A percentile compares a stretch with the other conserved stretches of the same genome.
phyloP scores from a whole-genome alignment of 2,888 invertebrate species.

The Pandemis corylana region DNA sequence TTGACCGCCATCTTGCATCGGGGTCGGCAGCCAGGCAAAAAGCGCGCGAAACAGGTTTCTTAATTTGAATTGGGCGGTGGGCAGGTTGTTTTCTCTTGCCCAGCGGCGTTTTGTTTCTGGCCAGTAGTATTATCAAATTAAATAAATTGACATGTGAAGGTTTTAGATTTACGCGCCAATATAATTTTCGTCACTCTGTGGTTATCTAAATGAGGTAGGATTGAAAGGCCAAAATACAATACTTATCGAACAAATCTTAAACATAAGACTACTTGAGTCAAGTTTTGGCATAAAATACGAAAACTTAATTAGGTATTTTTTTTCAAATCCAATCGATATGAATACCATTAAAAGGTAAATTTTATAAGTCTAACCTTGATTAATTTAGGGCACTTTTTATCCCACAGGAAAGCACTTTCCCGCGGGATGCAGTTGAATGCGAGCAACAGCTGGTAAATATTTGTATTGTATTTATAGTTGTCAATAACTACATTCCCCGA shows the following conservation, averaged over 20 bases:
- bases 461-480: constrained; percentile 23
- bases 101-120: constrained; percentile 49
- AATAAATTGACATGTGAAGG: constrained; percentile 9
- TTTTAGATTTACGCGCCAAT: constrained; percentile 13
- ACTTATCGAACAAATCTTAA: too few species aligned
- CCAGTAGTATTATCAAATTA: constrained; percentile 39
- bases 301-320: too few species aligned
- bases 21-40: constrained; percentile 69
- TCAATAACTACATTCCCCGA: constrained; percentile 27
- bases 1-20: constrained; percentile 53
- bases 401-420: too few species aligned
- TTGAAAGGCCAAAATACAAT: too few species aligned
- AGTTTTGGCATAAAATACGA: too few species aligned
- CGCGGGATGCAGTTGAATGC: too few species aligned
- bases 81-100: constrained; percentile 74
- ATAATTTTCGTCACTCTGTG: background rate
- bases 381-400: too few species aligned
- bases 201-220: background rate
- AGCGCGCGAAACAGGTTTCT: constrained; percentile 70
- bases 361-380: too few species aligned
- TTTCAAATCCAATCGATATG: too few species aligned
- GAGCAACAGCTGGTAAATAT: too few species aligned
- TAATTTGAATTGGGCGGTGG: constrained; percentile 66
- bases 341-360: too few species aligned
- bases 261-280: too few species aligned